phyloP scores from a whole-genome alignment of 2,797 vertebrate species.

The Channa striata region DNA sequence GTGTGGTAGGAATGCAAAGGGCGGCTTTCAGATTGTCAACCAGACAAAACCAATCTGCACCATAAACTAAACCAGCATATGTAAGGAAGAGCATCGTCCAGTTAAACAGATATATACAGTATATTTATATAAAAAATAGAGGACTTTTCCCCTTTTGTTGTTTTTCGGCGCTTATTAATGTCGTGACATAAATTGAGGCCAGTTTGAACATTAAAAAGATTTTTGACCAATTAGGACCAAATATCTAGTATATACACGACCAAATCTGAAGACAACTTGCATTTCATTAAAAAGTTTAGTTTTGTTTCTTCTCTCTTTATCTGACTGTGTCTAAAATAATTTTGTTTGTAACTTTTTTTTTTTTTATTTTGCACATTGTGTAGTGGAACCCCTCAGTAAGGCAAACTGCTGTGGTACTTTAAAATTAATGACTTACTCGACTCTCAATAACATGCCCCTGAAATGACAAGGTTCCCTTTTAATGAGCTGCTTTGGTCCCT shows the following conservation, averaged over 20 bases:
- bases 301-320: neutral
- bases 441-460: conserved; percentile 44
- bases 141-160: neutral
- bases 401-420: conserved; percentile 31
- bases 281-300: neutral
- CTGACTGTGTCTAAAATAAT: conserved; percentile 7
- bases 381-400: conserved; percentile 35
- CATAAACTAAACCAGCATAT: neutral
- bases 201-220: neutral
- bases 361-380: too few species aligned
- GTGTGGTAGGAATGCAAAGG: conserved; percentile 49
- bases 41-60: conserved; percentile 26
- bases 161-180: neutral
- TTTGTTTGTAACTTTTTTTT: conserved; percentile 12
- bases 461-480: conserved; percentile 54
- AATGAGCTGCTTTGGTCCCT: conserved; percentile 47
- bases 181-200: neutral
- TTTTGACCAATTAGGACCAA: neutral
- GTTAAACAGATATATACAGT: conserved; percentile 8
- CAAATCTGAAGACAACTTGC: neutral
- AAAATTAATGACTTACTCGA: conserved; percentile 53
- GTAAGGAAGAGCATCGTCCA: neutral
- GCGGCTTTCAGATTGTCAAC: conserved; percentile 21
- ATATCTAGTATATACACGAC: neutral
- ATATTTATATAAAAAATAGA: too few species aligned